Evolutionary conservation across 2,888 invertebrate genomes (phyloP).

Genomic region (Quadroppia sp.): DNA sequence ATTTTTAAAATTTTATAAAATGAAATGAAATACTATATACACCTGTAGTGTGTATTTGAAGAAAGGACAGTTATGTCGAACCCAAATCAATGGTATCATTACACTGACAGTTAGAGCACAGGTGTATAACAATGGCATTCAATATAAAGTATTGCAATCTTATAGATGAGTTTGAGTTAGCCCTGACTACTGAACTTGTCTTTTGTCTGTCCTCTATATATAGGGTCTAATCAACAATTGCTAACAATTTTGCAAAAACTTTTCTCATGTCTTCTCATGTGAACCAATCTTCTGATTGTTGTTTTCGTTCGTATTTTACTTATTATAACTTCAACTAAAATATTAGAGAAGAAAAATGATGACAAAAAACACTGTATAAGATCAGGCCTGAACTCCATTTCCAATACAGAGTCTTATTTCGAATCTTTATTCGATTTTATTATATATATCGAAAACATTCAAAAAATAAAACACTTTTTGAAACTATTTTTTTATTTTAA

Average conservation of each 20-base stretch:
- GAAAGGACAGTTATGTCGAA: no score
- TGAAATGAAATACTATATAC: no score
- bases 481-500: no score
- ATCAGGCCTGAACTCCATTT: no score
- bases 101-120: constrained; percentile 1
- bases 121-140: constrained; percentile 25
- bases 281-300: constrained; percentile 19
- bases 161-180: constrained; percentile 26
- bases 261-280: constrained; percentile 2
- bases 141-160: constrained; percentile 28
- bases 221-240: constrained; percentile 35
- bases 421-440: no score
- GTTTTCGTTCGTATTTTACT: background rate
- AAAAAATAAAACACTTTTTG: no score
- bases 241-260: constrained; percentile 26
- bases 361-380: background rate
- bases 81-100: background rate
- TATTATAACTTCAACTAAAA: background rate
- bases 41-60: no score
- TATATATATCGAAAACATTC: no score
- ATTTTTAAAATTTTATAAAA: no score
- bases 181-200: constrained; percentile 23
- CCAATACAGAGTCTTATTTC: no score
- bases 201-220: background rate
- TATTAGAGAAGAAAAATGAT: constrained; percentile 1